Evolutionary conservation across 2,797 vertebrate genomes (phyloP).

Genomic region (Heterohyrax brucei): DNA sequence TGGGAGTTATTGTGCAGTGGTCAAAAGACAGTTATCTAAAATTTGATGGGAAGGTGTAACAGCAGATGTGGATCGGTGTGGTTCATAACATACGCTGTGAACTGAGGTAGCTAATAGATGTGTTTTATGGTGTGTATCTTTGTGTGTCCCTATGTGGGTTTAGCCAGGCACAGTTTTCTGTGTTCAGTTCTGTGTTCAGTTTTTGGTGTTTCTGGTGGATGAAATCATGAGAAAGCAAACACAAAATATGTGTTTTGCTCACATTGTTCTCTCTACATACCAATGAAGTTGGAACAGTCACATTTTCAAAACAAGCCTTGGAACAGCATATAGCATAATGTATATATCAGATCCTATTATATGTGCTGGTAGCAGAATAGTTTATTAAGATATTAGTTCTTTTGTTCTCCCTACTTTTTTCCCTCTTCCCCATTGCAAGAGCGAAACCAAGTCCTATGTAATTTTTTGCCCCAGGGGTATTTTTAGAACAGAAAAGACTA

Average conservation of each 20-base stretch:
- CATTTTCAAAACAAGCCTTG: conserved; percentile 64
- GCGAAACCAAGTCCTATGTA: conserved; percentile 15
- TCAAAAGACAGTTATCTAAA: not conserved
- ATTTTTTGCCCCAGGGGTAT: conserved; percentile 3
- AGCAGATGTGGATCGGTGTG: not conserved
- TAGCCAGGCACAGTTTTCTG: not conserved
- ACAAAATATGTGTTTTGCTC: conserved; percentile 34
- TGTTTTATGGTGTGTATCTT: not conserved
- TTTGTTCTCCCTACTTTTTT: conserved; percentile 39
- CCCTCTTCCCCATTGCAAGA: conserved; percentile 7
- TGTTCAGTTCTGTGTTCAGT: not conserved
- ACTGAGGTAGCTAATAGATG: not conserved
- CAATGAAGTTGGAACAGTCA: not conserved
- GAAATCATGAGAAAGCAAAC: conserved; percentile 24
- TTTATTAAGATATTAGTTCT: conserved; percentile 56
- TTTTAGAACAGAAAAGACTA: conserved; percentile 53
- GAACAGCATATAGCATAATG: not conserved
- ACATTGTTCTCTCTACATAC: not conserved
- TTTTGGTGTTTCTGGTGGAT: not conserved
- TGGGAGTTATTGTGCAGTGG: not conserved
- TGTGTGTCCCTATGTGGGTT: not conserved
- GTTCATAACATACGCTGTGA: not conserved
- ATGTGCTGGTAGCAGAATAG: not conserved
- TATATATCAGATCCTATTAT: conserved; percentile 12
- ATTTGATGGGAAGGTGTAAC: not conserved